phyloP scores from a whole-genome alignment of 1,140 invertebrate species.

The Cydia pomonella region DNA sequence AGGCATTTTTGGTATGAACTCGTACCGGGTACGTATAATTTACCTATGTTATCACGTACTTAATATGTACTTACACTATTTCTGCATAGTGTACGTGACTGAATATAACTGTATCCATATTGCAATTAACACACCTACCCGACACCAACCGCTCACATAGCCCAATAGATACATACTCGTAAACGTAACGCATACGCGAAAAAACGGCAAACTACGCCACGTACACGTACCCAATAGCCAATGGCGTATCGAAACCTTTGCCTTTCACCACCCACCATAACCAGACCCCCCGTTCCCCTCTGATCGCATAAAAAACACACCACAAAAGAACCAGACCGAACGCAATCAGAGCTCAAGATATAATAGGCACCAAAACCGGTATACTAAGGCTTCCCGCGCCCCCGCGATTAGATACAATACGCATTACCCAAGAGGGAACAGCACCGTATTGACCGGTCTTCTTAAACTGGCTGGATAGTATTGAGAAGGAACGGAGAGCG shows the following conservation, averaged over 20 bases:
- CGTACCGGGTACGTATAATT: no score
- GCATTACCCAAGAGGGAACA: constrained; percentile 30
- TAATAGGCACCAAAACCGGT: constrained; percentile 41
- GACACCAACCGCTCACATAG: not conserved
- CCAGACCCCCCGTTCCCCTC: constrained; percentile 42
- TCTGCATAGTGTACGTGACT: not conserved
- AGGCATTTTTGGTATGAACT: no score
- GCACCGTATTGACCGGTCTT: constrained; percentile 41
- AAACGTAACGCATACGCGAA: constrained; percentile 50
- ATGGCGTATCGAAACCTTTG: constrained; percentile 71
- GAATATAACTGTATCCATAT: not conserved
- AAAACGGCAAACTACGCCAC: constrained; percentile 76
- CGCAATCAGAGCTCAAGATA: not conserved
- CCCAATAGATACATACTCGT: constrained; percentile 20
- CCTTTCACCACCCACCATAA: constrained; percentile 37
- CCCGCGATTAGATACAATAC: constrained; percentile 18
- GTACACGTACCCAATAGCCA: constrained; percentile 64
- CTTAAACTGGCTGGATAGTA: constrained; percentile 50
- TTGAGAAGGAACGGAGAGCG: constrained; percentile 55
- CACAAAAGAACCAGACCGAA: constrained; percentile 27
- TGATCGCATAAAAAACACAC: constrained; percentile 15
- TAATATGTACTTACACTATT: no score
- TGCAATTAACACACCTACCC: not conserved
- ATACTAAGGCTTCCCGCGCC: constrained; percentile 44
- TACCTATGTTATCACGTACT: no score